Evolutionary conservation across 30 jellyfish, hydroid and myxozoan species (phyloP).

Genomic region (Pseudorhiza aurosa): DNA sequence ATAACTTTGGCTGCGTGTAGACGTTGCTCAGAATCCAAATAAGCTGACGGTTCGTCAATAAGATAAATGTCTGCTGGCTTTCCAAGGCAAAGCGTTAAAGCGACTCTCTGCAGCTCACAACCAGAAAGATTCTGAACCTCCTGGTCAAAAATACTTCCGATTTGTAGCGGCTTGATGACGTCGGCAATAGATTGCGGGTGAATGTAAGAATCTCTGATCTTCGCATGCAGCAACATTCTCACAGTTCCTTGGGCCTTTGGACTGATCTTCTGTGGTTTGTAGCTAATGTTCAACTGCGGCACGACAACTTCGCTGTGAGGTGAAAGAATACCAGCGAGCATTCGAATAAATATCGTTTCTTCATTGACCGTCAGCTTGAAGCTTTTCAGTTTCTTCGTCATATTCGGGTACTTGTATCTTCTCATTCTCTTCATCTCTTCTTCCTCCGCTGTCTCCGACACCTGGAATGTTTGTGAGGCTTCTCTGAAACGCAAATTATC

Average conservation of each 20-base stretch:
- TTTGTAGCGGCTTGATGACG: conserved; percentile 93
- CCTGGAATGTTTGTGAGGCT: conserved; percentile 84
- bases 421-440: conserved; percentile 95
- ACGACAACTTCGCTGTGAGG: conserved; percentile 86
- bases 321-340: conserved; percentile 93
- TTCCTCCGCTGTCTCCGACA: conserved; percentile 97
- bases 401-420: conserved; percentile 86
- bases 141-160: conserved; percentile 87
- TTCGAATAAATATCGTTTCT: conserved; percentile 97
- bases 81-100: conserved; percentile 94
- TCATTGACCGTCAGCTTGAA: conserved; percentile 78
- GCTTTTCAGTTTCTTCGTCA: conserved; percentile 72
- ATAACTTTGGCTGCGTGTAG: conserved; percentile 98
- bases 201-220: conserved; percentile 90
- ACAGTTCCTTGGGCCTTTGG: conserved; percentile 96
- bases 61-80: conserved; percentile 99
- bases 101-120: conserved; percentile 99
- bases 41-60: conserved; percentile 99
- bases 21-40: conserved; percentile 99
- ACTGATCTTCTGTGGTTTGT: conserved; percentile 99
- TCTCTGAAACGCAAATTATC: conserved; percentile 96
- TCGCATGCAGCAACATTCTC: conserved; percentile 90
- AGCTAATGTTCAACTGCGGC: conserved; percentile 92
- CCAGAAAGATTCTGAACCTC: conserved; percentile 99
- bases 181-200: conserved; percentile 98